Evolutionary conservation across 2,113 vertebrate species (phyloP), one percentile per base, ranked within the genome.

Genomic region (Muscicapa adusta): DNA sequence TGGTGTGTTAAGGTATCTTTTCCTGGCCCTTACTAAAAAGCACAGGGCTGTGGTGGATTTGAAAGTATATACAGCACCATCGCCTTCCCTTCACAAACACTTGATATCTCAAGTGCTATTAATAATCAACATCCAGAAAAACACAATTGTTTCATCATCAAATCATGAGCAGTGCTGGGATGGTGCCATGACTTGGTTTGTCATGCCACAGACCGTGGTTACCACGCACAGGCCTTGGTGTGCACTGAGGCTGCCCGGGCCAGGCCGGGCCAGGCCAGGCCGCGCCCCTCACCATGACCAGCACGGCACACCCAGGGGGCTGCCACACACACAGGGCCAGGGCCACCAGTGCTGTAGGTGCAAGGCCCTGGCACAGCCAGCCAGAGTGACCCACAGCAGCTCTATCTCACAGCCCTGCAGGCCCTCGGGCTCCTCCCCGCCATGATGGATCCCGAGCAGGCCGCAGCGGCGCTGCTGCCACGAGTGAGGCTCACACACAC

Each of bases 141-240:
- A 74, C 4, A 4, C 9, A 0, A 18, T 51, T 6, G 15, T 85
- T 84, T 88, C 51, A 51, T 76, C 67, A 86, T 57, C 54, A 31
- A 62, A 75, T 51, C 47, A 56, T 31, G 57, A 50, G 1, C 53
- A 50, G 56, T 1, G 13, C 54, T 45, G 29, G 53, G 36, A 24
- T 3, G 33, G 42, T 1, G 15, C 73, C 40, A 6, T 2, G 61
- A 26, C 45, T 7, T 15, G 34, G 33, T 58, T 2, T 14, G 51
- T 18, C 72, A 50, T 1, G 0, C 29, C 72, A 38, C 38, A 56
- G 56, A 20, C 42, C 34, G 3, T 31, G 56, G 19, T 22, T 36
- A 1, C 10, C 1, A 0, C 4, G n/a, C 31, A 1, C 8, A 3
- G 10, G 43, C 56, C 1, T 4, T 6, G 4, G 4, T 1, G 1